Conservation (phyloP, 2,113 vertebrate genomes). For the Podocnemis expansa region DNA sequence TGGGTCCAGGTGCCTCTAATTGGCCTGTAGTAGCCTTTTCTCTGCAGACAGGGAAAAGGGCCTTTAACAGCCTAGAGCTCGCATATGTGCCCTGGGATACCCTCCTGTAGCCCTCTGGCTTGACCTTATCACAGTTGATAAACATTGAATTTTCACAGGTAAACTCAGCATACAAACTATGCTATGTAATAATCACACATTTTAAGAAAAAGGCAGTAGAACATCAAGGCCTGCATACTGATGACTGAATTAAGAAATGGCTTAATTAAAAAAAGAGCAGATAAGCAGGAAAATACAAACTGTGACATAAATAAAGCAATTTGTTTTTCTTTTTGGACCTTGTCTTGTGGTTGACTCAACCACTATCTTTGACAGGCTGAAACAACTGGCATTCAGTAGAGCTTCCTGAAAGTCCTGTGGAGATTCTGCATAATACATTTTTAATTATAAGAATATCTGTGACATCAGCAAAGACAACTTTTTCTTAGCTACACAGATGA, state of each 20-base stretch:
- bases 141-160: not conserved
- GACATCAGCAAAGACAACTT: not conserved
- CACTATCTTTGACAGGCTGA: not conserved
- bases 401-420: not conserved
- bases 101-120: too few species aligned
- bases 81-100: too few species aligned
- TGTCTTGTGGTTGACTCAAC: not conserved
- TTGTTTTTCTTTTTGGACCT: not conserved
- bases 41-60: too few species aligned
- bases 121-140: too few species aligned
- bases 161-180: not conserved
- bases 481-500: not conserved
- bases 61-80: too few species aligned
- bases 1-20: too few species aligned
- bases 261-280: not conserved
- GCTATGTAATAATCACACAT: not conserved
- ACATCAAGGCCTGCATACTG: not conserved
- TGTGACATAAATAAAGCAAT: fast-evolving
- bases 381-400: not conserved
- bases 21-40: too few species aligned
- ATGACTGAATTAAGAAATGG: not conserved
- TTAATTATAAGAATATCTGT: not conserved
- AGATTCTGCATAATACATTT: not conserved
- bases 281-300: not conserved
- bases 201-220: not conserved